These are phyloP conservation scores for Diabrotica balteata DNA, from an alignment of 2,888 invertebrate species.

Conservation along the genomic window DNA sequence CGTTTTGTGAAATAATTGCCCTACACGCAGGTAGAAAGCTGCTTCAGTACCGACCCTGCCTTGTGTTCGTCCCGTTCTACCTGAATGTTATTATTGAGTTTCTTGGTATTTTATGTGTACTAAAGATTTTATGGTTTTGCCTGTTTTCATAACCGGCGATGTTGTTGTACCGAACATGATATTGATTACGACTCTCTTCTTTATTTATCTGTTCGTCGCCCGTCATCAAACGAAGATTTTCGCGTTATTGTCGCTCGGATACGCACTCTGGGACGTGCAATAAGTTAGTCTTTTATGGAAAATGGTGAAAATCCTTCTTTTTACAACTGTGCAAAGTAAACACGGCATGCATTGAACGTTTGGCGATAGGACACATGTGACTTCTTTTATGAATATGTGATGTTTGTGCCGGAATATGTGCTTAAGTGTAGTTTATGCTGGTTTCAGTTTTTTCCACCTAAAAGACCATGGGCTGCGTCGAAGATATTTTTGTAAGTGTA, in stretches of 20 bases:
- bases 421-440: no score
- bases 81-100: constrained; percentile 32
- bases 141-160: constrained; percentile 22
- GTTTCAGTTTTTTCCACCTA: no score
- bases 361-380: no score
- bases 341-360: background rate
- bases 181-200: constrained; percentile 21
- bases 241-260: constrained; percentile 10
- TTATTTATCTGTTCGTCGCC: constrained; percentile 19
- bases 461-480: no score
- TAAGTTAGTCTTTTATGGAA: background rate
- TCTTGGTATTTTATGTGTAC: constrained; percentile 33
- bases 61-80: constrained; percentile 9
- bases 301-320: background rate
- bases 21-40: no score
- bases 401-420: no score
- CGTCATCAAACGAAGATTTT: constrained; percentile 18
- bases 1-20: no score
- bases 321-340: background rate
- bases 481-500: no score
- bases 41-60: constrained; percentile 8
- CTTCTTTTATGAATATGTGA: no score
- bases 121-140: constrained; percentile 29
- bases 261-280: background rate
- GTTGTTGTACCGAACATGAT: constrained; percentile 16